phyloP scores from a whole-genome alignment of 2,113 vertebrate genomes.

The Dicerorhinus sumatrensis region DNA sequence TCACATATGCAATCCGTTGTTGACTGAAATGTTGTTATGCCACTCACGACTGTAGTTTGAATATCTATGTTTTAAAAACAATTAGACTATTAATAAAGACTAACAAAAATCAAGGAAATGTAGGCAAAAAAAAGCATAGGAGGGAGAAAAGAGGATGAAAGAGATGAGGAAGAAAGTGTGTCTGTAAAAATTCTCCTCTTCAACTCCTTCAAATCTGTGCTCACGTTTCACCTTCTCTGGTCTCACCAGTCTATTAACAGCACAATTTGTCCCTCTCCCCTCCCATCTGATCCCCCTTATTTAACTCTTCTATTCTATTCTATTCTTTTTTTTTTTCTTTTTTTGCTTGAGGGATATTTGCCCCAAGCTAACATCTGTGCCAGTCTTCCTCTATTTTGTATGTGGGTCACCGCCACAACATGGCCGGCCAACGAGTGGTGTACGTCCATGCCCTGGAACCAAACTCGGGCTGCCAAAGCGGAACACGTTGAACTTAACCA shows the following conservation, averaged over 20 bases:
- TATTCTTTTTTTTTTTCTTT: no score
- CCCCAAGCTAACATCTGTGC: no score
- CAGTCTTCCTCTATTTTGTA: no score
- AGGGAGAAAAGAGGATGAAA: neutral
- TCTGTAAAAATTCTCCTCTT: neutral
- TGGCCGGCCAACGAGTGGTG: no score
- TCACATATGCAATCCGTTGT: no score
- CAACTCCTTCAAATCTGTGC: neutral
- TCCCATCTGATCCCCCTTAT: neutral
- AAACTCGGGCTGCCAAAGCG: no score
- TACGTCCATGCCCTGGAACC: no score
- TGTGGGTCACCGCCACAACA: no score
- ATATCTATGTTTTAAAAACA: neutral
- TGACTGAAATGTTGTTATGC: no score
- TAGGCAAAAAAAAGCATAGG: neutral
- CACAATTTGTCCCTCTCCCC: neutral
- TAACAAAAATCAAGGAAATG: neutral
- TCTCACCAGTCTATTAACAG: neutral
- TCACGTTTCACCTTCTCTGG: neutral
- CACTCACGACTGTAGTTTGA: neutral
- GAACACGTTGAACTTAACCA: no score
- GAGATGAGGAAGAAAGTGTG: neutral
- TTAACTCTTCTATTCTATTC: neutral
- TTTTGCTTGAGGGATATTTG: no score
- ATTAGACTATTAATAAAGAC: neutral